phyloP scores from a whole-genome alignment of 2,888 invertebrate genomes.

The Bruchidius siliquastri region DNA sequence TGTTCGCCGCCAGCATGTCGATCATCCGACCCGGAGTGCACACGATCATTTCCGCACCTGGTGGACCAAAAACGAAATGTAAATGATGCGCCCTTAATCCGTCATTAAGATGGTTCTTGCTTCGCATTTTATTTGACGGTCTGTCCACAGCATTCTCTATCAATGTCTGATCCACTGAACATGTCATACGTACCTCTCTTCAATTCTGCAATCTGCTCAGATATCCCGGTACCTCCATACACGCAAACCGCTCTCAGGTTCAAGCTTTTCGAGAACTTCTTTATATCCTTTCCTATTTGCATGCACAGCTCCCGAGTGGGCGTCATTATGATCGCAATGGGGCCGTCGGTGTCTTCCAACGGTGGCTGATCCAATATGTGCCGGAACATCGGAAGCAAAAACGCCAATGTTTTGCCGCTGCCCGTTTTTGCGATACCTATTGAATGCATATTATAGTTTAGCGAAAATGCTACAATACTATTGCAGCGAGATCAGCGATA shows the following conservation, averaged over 20 bases:
- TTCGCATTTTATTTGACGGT: too few relatives aligned
- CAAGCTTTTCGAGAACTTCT: constrained; percentile 86
- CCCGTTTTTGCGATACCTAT: constrained; percentile 94
- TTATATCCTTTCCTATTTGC: constrained; percentile 96
- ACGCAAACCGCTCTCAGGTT: constrained; percentile 90
- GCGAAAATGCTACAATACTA: too few relatives aligned
- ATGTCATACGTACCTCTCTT: constrained; percentile 68
- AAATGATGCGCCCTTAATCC: background rate
- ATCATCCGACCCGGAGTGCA: constrained; percentile 99
- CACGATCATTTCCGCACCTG: constrained; percentile 87
- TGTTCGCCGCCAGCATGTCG: constrained; percentile 98
- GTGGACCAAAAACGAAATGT: constrained; percentile 4
- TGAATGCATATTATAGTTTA: too few relatives aligned
- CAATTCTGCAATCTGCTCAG: constrained; percentile 88
- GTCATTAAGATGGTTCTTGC: too few relatives aligned
- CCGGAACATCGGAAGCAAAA: constrained; percentile 94
- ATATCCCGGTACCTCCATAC: constrained; percentile 97
- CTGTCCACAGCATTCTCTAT: too few relatives aligned
- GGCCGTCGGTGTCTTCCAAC: constrained; percentile 95
- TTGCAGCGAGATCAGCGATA: too few relatives aligned
- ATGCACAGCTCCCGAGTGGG: constrained; percentile 97
- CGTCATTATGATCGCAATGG: constrained; percentile 95
- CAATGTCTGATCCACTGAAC: too few relatives aligned
- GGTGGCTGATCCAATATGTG: constrained; percentile 93
- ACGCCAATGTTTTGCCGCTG: constrained; percentile 97